Evolutionary conservation across 2,113 vertebrate species (phyloP).

Genomic region (Bubo scandiacus): DNA sequence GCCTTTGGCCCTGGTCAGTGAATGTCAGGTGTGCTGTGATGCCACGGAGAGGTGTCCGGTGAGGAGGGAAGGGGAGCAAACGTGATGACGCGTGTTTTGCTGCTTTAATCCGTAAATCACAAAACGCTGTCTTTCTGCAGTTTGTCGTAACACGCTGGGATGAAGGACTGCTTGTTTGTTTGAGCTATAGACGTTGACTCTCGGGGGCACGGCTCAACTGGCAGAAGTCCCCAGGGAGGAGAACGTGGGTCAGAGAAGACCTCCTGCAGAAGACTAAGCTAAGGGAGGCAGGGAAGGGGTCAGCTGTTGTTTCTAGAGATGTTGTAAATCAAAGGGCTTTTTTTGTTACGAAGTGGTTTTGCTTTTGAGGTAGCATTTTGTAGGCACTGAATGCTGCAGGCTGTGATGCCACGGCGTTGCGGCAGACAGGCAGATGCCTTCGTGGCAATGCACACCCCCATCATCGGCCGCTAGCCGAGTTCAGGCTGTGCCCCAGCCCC

Average conservation of each 20-base stretch:
- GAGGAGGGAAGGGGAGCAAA: background rate
- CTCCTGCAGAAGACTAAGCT: background rate
- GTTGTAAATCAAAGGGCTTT: background rate
- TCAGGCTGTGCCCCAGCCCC: background rate
- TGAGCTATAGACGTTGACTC: background rate
- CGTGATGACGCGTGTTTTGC: background rate
- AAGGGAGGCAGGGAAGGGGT: background rate
- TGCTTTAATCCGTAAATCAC: background rate
- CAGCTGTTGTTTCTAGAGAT: background rate
- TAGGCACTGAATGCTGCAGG: background rate
- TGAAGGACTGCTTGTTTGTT: conserved; percentile 11
- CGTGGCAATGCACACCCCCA: background rate
- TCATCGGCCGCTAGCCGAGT: fast-evolving
- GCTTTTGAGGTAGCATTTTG: background rate
- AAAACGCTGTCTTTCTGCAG: background rate
- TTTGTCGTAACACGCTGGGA: background rate
- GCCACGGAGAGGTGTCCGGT: fast-evolving
- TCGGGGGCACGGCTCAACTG: background rate
- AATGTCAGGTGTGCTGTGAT: background rate
- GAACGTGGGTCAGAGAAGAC: background rate
- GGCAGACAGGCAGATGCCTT: background rate
- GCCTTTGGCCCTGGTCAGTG: background rate
- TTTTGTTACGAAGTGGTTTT: background rate
- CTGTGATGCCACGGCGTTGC: fast-evolving
- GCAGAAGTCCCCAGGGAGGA: background rate